Percentiles rank a stretch among this genome's conserved stretches.
phyloP scores from a whole-genome alignment of 2,113 vertebrate species.

The Puntigrus tetrazona region DNA sequence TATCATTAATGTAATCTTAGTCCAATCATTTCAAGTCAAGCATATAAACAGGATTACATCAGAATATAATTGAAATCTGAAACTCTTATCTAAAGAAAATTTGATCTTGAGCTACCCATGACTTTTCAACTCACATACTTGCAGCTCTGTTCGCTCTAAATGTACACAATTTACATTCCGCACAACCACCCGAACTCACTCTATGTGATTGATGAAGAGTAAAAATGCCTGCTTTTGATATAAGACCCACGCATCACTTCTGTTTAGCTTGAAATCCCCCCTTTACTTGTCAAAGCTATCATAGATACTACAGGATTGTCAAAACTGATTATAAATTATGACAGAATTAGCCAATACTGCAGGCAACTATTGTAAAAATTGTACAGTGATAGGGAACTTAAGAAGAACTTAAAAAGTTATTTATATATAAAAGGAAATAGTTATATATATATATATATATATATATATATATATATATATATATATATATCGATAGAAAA shows the following conservation, averaged over 20 bases:
- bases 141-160: not conserved
- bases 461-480: too few species aligned
- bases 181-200: not conserved
- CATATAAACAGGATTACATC: not conserved
- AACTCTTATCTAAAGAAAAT: slow-evolving; percentile 37
- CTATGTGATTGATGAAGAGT: not conserved
- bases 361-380: not conserved
- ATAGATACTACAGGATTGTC: not conserved
- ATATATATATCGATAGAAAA: slow-evolving; percentile 56
- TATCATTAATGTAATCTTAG: not conserved
- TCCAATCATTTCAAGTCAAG: not conserved
- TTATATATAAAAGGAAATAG: too few species aligned
- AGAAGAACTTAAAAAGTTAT: too few species aligned
- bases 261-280: not conserved
- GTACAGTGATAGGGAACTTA: not conserved
- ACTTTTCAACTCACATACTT: not conserved
- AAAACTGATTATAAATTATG: not conserved
- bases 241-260: not conserved
- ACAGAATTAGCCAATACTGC: not conserved
- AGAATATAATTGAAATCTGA: not conserved
- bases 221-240: not conserved
- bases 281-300: not conserved
- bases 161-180: slow-evolving; percentile 21
- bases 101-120: not conserved
- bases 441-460: slow-evolving; percentile 56